Conservation (phyloP, 2,888 invertebrate species). For the Diarsia brunnea region DNA sequence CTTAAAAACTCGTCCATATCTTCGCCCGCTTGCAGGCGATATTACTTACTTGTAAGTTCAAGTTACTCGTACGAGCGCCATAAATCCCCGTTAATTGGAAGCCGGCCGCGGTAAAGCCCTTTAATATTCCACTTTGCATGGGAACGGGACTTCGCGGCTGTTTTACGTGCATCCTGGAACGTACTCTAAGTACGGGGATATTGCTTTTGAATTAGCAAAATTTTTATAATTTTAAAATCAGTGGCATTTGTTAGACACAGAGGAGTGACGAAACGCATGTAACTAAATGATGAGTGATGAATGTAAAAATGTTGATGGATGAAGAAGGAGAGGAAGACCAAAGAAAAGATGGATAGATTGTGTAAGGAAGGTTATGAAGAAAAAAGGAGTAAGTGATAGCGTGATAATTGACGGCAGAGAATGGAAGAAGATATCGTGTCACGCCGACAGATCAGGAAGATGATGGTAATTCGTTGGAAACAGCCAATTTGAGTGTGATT, state of each 20-base stretch:
- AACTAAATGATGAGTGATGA: too few species aligned
- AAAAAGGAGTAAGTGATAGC: too few species aligned
- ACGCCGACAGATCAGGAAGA: too few species aligned
- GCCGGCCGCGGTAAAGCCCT: conserved; percentile 43
- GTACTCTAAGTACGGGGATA: background rate
- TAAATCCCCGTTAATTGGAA: conserved; percentile 71
- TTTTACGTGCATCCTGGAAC: conserved; percentile 23
- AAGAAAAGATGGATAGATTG: too few species aligned
- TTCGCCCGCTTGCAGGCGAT: conserved; percentile 26
- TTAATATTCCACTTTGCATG: conserved; percentile 62
- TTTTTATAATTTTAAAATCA: background rate
- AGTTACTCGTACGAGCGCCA: conserved; percentile 59
- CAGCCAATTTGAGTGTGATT: background rate
- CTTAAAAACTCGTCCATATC: background rate
- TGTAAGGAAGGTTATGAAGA: too few species aligned
- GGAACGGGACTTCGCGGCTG: conserved; percentile 28
- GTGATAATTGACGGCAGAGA: too few species aligned
- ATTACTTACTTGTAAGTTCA: conserved; percentile 57
- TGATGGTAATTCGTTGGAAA: background rate
- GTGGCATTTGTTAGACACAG: background rate
- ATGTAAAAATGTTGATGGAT: too few species aligned
- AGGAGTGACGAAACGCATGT: too few species aligned
- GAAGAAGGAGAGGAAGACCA: too few species aligned
- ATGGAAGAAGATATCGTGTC: too few species aligned
- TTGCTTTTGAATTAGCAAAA: background rate